Base-by-base conservation (phyloP, 2,888 invertebrate genomes). In the Cyrtodaria siliqua region DNA sequence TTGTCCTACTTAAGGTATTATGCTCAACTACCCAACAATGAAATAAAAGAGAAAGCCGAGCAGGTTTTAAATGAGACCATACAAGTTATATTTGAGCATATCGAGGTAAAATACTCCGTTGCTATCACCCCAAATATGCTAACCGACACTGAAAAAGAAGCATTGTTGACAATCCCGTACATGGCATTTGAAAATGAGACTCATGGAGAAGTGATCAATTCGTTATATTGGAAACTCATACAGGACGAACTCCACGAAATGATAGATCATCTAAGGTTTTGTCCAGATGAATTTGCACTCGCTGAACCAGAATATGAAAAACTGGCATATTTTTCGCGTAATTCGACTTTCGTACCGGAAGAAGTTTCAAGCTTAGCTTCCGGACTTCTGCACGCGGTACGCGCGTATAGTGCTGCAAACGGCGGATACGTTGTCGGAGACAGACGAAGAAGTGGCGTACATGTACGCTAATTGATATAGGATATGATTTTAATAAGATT, bases 171-270 rank as follows among this genome's bases (percentile, higher is more conserved):
- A 2, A 71, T 81, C 8, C 52, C 56, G 4, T 75, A 78, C 33
- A 47, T 40, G 1, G 60, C 73, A 26, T 38, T 67, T 33, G 56
- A 78, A n/a, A 26, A 49, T 0, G 29, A 42, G 26, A 33, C 23
- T 4, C 55, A 64, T 47, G 81, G 81, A 3, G 50, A 53, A 0
- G 66, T 81, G 12, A 55, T 77, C 9, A 53, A 66, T 4, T 47
- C 64, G 1, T 14, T 81, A 8, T 81, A 69, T 24, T 81, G 81
- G 81, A 53, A 53, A 26, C 40, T 68, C 16, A 67, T 78, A 61
- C 74, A 78, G 33, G 81, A 78, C 12, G 78, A 81, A n/a, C 61
- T 81, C 12, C 81, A 78, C 49, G 75, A 72, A 23, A 61, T 66
- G 66, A 81, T 81, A 16, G 78, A 81, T 33, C 57, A 66, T 40